phyloP scores from a whole-genome alignment of 2,888 invertebrate species.

The Tenthredo notha region DNA sequence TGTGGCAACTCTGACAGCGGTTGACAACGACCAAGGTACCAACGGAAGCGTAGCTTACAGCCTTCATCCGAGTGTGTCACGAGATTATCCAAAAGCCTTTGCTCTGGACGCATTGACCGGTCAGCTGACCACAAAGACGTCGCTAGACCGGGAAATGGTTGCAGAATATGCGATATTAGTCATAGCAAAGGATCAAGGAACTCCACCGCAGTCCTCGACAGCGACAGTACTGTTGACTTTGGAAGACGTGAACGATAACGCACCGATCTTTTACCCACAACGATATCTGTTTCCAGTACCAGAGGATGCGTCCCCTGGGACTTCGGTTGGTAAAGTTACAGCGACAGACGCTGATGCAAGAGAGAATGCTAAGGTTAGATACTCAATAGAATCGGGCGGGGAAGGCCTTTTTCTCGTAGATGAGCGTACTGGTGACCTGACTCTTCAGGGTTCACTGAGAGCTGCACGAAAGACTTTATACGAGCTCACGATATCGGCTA shows the following conservation, averaged over 20 bases:
- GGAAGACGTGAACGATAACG: constrained; percentile 95
- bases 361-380: constrained; percentile 91
- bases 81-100: constrained; percentile 92
- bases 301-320: constrained; percentile 84
- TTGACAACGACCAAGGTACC: constrained; percentile 95
- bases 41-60: constrained; percentile 94
- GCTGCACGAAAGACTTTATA: constrained; percentile 85
- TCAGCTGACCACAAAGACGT: constrained; percentile 88
- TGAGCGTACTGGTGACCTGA: constrained; percentile 87
- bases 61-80: constrained; percentile 88
- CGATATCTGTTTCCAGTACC: constrained; percentile 90
- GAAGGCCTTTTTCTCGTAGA: constrained; percentile 91
- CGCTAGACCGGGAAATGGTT: constrained; percentile 91
- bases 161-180: constrained; percentile 90
- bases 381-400: constrained; percentile 88
- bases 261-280: constrained; percentile 94
- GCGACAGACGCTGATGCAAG: constrained; percentile 93
- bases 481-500: constrained; percentile 88
- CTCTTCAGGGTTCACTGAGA: constrained; percentile 84
- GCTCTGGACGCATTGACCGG: constrained; percentile 91
- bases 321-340: constrained; percentile 86
- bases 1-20: constrained; percentile 91
- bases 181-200: constrained; percentile 94
- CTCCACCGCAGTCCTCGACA: constrained; percentile 93
- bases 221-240: constrained; percentile 91